Evolutionary conservation across 2,113 vertebrate genomes (phyloP).

Genomic region (Laticauda laticaudata): DNA sequence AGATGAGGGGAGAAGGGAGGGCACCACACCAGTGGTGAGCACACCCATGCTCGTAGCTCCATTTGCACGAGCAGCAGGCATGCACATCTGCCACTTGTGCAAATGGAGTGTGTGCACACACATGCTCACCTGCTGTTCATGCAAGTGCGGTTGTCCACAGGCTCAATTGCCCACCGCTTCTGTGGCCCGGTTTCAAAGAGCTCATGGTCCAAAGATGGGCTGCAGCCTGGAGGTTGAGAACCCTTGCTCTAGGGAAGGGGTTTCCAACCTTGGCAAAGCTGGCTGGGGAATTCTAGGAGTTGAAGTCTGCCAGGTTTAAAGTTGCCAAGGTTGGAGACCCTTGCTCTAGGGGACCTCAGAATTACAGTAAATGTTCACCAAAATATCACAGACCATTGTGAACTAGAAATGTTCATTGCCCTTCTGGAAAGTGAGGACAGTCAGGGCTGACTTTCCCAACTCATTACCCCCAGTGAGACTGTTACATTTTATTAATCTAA

Average conservation of each 20-base stretch:
- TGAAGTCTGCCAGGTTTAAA: no score
- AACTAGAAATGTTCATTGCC: background rate
- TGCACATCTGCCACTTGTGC: background rate
- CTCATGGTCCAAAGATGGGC: background rate
- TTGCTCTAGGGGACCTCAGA: background rate
- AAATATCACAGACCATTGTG: background rate
- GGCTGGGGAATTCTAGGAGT: no score
- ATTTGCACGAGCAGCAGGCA: background rate
- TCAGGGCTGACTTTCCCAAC: background rate
- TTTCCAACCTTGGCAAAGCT: no score
- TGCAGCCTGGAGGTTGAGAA: background rate
- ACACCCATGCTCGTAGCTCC: background rate
- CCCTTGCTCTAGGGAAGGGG: no score
- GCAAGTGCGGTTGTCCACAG: no score
- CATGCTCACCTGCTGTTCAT: background rate
- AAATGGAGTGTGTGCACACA: background rate
- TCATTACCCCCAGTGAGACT: background rate
- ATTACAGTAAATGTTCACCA: background rate
- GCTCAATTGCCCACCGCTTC: background rate
- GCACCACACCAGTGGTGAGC: rapidly evolving
- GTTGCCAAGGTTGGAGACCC: background rate
- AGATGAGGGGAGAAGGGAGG: background rate
- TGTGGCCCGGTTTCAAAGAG: background rate
- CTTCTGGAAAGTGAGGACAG: background rate
- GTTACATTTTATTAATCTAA: background rate